Percentiles rank a stretch among this genome's conserved stretches.
Evolutionary conservation across 1,140 invertebrate genomes (phyloP).

Genomic region (Drosophila virilis): DNA sequence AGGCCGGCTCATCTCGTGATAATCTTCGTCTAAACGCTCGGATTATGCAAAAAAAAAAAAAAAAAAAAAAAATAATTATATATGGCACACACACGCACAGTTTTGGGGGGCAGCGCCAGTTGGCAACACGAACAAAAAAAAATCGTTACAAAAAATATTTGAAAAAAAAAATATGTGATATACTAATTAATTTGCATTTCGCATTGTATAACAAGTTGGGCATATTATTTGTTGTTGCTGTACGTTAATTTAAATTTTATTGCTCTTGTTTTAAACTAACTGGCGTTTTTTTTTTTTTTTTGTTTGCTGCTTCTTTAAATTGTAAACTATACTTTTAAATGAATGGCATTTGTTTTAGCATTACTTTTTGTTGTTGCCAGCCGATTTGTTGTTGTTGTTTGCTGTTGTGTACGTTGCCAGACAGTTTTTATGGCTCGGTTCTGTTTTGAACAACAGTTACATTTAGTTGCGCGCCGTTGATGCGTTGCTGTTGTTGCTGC

Average conservation of each 20-base stretch:
- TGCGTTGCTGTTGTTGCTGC: conserved; percentile 1
- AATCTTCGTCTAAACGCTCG: conserved; percentile 10
- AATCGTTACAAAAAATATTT: conserved; percentile 22
- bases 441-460: conserved; percentile 42
- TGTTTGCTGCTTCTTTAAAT: neutral
- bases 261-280: neutral
- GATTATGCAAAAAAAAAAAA: conserved; percentile 25
- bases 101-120: neutral
- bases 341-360: conserved; percentile 18
- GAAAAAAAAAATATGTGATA: conserved; percentile 10
- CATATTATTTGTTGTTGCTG: too few species aligned
- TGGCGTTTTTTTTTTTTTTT: neutral
- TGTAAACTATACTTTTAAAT: conserved; percentile 19
- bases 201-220: conserved; percentile 40
- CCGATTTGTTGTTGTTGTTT: conserved; percentile 8
- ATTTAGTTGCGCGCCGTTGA: conserved; percentile 12
- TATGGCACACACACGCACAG: neutral
- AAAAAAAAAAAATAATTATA: neutral
- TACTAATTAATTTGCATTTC: conserved; percentile 50
- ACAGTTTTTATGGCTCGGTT: conserved; percentile 14
- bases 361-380: conserved; percentile 48
- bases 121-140: conserved; percentile 20
- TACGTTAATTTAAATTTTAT: conserved; percentile 5
- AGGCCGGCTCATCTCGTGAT: conserved; percentile 41
- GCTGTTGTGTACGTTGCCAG: conserved; percentile 2